These are phyloP conservation scores for Sclerurus mexicanus DNA, from an alignment of 2,113 vertebrate genomes.

Conservation along the genomic window DNA sequence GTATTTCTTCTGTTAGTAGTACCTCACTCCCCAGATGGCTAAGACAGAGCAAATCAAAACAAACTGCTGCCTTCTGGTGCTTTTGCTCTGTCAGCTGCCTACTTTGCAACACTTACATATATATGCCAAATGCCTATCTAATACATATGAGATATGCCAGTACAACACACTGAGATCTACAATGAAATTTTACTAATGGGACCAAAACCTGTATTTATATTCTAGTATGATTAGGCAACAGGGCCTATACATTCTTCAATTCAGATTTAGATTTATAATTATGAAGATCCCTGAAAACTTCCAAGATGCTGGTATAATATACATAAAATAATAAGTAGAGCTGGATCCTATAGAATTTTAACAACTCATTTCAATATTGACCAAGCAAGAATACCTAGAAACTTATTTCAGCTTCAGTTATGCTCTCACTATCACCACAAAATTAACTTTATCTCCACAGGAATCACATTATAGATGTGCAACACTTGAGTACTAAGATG, in stretches of 20 bases:
- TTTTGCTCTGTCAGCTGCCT: conserved; percentile 40
- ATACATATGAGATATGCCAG: not conserved
- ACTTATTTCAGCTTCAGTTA: not conserved
- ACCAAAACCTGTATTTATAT: not conserved
- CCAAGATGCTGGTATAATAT: not conserved
- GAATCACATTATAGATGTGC: not conserved
- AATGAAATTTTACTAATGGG: not conserved
- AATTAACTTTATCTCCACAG: not conserved
- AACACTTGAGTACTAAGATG: not conserved
- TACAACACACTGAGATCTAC: not conserved
- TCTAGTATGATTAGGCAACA: not conserved
- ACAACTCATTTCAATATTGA: not conserved
- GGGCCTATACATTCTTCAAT: not conserved
- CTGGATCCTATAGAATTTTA: not conserved
- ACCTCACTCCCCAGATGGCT: not conserved
- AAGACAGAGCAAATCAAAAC: conserved; percentile 1
- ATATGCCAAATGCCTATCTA: not conserved
- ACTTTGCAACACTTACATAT: not conserved
- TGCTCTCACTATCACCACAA: not conserved
- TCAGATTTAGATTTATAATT: not conserved
- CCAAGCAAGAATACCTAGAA: not conserved
- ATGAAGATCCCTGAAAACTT: not conserved
- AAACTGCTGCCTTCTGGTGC: not conserved
- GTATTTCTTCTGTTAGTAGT: conserved; percentile 13
- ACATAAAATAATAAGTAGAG: not conserved